Evolutionary conservation across 2,888 invertebrate species (phyloP).

Genomic region (Callinectes sapidus): DNA sequence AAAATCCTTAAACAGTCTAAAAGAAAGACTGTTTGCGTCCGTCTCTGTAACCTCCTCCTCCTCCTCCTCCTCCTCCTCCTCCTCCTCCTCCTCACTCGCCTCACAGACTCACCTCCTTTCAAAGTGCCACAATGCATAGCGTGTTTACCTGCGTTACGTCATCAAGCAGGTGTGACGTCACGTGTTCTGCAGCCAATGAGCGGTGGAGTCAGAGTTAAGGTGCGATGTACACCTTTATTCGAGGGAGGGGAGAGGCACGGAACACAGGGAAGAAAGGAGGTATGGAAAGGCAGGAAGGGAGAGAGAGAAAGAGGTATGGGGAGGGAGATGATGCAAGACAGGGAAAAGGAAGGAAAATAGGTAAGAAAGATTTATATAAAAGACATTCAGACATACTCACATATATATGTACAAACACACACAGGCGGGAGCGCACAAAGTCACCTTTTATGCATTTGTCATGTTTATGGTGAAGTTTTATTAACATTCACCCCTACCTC

Average conservation of each 20-base stretch:
- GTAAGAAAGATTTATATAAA: not conserved
- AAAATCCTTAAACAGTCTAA: not conserved
- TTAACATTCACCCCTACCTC: not conserved
- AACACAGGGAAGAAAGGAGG: not conserved
- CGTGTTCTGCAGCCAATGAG: not conserved
- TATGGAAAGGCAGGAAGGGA: not conserved
- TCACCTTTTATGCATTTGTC: not conserved
- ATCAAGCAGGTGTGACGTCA: constrained; percentile 7
- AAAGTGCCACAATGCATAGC: not conserved
- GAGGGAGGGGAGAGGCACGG: not conserved
- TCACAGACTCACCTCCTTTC: not conserved
- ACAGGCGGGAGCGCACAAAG: too few species aligned
- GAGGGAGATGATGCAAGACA: not conserved
- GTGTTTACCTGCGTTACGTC: constrained; percentile 14
- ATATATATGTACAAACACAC: not conserved
- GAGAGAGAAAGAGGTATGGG: not conserved
- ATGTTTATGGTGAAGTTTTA: not conserved
- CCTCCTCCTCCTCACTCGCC: not conserved
- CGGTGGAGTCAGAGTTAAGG: not conserved
- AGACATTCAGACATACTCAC: not conserved
- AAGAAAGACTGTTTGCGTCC: constrained; percentile 22
- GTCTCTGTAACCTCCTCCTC: not conserved
- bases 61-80: not conserved
- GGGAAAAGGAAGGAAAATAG: not conserved
- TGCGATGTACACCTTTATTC: constrained; percentile 19